These are phyloP conservation scores for Blennius ocellaris DNA, from an alignment of 2,113 vertebrate genomes.

Conservation along the genomic window DNA sequence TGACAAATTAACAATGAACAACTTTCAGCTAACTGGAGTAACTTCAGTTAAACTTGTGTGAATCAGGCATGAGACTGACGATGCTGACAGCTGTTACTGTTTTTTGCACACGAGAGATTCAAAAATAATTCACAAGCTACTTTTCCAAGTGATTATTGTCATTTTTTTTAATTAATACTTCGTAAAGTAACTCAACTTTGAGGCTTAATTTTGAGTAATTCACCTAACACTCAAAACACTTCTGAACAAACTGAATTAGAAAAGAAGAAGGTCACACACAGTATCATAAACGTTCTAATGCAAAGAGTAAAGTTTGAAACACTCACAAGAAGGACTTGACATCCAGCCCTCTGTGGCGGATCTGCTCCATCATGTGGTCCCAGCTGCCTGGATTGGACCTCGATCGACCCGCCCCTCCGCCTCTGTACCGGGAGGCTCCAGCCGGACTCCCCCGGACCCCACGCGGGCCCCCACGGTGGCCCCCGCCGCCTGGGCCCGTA, in stretches of 20 bases:
- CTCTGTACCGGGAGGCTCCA: constrained; percentile 90
- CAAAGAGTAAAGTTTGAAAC: constrained; percentile 19
- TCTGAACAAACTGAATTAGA: background rate
- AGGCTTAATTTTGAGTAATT: too few species aligned
- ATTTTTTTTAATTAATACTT: too few species aligned
- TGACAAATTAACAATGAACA: too few species aligned
- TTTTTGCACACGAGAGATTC: too few species aligned
- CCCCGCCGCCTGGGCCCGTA: constrained; percentile 83
- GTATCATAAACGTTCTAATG: background rate
- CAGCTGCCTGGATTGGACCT: constrained; percentile 97
- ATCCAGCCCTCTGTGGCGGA: constrained; percentile 96
- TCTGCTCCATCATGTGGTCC: constrained; percentile 99
- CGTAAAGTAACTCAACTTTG: too few species aligned
- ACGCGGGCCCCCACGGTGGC: constrained; percentile 88
- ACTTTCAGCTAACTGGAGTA: too few species aligned
- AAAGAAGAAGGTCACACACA: background rate
- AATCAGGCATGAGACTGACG: too few species aligned
- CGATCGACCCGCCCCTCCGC: constrained; percentile 88
- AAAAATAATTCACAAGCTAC: too few species aligned
- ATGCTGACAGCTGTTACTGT: too few species aligned
- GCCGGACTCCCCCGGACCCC: constrained; percentile 92
- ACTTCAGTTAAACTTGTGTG: too few species aligned
- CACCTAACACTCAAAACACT: too few species aligned
- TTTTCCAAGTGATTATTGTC: too few species aligned
- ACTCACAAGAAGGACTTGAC: constrained; percentile 99